Evolutionary conservation across 2,888 invertebrate genomes (phyloP), one percentile per base, ranked within the genome.

Genomic region (Adineta ricciae): DNA sequence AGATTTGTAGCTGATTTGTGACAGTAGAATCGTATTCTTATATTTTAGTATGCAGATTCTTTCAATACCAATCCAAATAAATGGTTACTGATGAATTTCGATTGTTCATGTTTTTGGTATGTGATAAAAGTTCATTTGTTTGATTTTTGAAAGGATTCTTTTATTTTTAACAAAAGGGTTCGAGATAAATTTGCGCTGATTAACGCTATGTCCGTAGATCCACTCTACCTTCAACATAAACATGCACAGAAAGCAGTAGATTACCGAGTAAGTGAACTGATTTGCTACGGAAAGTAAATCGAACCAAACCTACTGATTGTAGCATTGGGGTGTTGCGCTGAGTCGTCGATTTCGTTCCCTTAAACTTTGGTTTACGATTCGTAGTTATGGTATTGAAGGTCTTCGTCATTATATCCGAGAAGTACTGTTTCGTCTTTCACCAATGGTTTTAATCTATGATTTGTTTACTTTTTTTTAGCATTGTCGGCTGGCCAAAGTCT

Each of bases 51-150:
- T 90, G 98, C 97, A 0, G 96, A 96, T 91, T 98, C 98, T 7
- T 96, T 99, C 92, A 98, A 98, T 90, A 96, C 96, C 52, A 99
- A 99, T 90, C 94, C 97, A 0, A 98, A 98, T 91, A 99, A 99
- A 92, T 96, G 97, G 93, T 93, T 99, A 91, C 92, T 99, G 86
- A 95, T 96, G 52, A 96, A 96, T 54, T 99, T 97, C 89, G 99
- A 99, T 91, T 96, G 97, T 90, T 97, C 97, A 0, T 94, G 96
- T 24, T 93, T 97, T 90, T 99, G 99, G 78, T 84, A 84, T 78
- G 52, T 27, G 3, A 54, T 49, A 73, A 24, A 56, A 84, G n/a
- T 50, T 27, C n/a, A 32, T 83, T 83, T 52, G n/a, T 32, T n/a
- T n/a, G n/a, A 36, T 32, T 8, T 38, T 8, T 46, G 46, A 36